Base-by-base conservation (phyloP, 2,888 invertebrate genomes). In the Idaea straminata region DNA sequence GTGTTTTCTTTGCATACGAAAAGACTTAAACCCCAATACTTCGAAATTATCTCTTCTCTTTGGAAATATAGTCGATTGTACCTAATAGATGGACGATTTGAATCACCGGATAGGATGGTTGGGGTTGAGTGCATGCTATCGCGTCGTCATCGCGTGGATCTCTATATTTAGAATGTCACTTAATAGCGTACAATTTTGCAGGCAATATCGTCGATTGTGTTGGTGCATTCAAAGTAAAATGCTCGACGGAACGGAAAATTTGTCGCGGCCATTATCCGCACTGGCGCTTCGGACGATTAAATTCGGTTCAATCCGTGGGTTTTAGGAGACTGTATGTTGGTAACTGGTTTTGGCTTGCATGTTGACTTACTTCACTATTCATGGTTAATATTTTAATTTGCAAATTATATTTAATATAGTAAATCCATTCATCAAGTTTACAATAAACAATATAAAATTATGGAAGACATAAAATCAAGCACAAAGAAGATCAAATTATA, bases 81-180 rank as follows among this genome's bases (percentile, higher is more conserved):
- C 59, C 67, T 35, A 64, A 70, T 36, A 10, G 47, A 47, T 47
- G 47, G 47, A 7, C 38, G 64, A 61, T 66, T 71, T 65, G 66
- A 64, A 65, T 73, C 68, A 75, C 76, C 74, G 72, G 76, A 80
- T 79, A 75, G 72, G 77, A 77, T 70, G 76, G 73, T 84, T 84
- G 86, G 86, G 85, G 85, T 86, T 86, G 80, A 80, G 73, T 79
- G 79, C 78, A 77, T 81, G 81, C 82, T 84, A 84, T 83, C 82
- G 82, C 79, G 76, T 77, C 83, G 83, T 85, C 85, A 84, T 83
- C 80, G 81, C 79, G 74, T 80, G 80, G 83, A 88, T 88, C 83
- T 83, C 85, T 88, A 87, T 89, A 91, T 91, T 91, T 91, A 91
- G 91, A 88, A 85, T 84, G 88, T 88, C 89, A 90, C 86, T 89